These are phyloP conservation scores for Battus philenor DNA, from an alignment of 1,140 invertebrate species.

Conservation along the genomic window DNA sequence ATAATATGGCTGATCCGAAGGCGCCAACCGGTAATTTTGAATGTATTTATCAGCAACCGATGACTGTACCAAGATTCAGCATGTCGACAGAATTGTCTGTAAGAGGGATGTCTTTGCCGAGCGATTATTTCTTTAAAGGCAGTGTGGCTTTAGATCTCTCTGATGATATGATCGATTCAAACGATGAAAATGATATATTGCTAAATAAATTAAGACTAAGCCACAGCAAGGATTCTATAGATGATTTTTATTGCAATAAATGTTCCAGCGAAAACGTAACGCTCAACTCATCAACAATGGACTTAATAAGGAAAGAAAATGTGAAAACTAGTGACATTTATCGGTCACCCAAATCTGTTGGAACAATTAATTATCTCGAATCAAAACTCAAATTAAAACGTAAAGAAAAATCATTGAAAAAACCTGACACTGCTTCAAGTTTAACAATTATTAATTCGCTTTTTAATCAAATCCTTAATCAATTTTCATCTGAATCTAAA, in stretches of 20 bases:
- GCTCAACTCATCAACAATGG: not conserved
- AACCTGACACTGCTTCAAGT: not conserved
- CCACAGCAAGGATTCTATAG: constrained; percentile 31
- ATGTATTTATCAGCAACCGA: constrained; percentile 61
- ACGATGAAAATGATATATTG: constrained; percentile 30
- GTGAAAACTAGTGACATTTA: not conserved
- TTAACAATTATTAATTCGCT: constrained; percentile 3
- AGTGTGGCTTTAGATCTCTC: constrained; percentile 36
- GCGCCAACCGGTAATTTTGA: constrained; percentile 78
- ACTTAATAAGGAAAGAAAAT: not conserved
- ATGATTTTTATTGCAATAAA: constrained; percentile 17
- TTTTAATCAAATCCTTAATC: not conserved
- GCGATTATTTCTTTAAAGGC: constrained; percentile 57
- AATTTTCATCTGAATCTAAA: constrained; percentile 17
- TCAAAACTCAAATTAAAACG: not conserved
- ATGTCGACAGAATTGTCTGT: constrained; percentile 37
- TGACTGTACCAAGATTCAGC: constrained; percentile 43
- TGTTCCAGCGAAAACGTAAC: constrained; percentile 1
- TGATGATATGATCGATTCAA: constrained; percentile 32
- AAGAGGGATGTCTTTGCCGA: constrained; percentile 38
- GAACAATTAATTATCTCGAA: not conserved
- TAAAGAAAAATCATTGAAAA: not conserved
- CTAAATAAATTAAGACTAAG: constrained; percentile 39
- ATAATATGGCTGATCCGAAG: constrained; percentile 67
- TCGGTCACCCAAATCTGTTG: not conserved